A percentile compares a stretch with the other conserved stretches of the same genome.
phyloP scores from a whole-genome alignment of 1,140 invertebrate species.

The Thaumatotibia leucotreta region DNA sequence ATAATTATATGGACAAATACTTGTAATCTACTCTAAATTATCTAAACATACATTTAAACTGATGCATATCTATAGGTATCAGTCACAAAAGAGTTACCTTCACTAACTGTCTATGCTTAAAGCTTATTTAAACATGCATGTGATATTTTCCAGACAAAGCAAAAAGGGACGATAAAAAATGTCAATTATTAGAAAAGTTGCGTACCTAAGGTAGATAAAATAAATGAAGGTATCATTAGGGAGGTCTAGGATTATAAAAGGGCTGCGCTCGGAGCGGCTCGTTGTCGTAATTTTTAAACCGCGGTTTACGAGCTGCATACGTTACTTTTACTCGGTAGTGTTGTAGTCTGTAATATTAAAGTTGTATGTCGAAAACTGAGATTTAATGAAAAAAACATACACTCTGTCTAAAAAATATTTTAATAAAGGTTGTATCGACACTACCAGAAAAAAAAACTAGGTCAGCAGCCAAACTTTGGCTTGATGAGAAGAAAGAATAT shows the following conservation, averaged over 20 bases:
- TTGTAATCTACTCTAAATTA: no score
- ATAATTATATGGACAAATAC: no score
- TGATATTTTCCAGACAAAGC: constrained; percentile 1
- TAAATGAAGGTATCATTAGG: constrained; percentile 65
- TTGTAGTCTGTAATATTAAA: background rate
- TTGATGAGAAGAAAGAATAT: no score
- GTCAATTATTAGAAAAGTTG: constrained; percentile 33
- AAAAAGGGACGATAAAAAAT: constrained; percentile 15
- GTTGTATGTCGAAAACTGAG: background rate
- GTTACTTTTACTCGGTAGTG: constrained; percentile 25
- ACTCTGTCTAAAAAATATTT: no score
- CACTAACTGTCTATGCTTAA: no score
- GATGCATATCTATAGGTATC: no score
- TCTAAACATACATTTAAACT: no score
- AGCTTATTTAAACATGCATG: background rate
- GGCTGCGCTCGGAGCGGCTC: constrained; percentile 40
- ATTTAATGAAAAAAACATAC: no score
- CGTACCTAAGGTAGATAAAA: constrained; percentile 34
- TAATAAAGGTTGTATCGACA: no score
- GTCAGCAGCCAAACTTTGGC: no score
- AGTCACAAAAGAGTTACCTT: no score
- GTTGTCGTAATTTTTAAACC: constrained; percentile 61
- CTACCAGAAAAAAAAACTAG: no score
- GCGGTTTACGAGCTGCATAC: constrained; percentile 59
- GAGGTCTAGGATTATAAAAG: constrained; percentile 67